A percentile compares a stretch with the other conserved stretches of the same genome.
Conservation (phyloP, 2,797 vertebrate genomes). For the Siniperca scherzeri region DNA sequence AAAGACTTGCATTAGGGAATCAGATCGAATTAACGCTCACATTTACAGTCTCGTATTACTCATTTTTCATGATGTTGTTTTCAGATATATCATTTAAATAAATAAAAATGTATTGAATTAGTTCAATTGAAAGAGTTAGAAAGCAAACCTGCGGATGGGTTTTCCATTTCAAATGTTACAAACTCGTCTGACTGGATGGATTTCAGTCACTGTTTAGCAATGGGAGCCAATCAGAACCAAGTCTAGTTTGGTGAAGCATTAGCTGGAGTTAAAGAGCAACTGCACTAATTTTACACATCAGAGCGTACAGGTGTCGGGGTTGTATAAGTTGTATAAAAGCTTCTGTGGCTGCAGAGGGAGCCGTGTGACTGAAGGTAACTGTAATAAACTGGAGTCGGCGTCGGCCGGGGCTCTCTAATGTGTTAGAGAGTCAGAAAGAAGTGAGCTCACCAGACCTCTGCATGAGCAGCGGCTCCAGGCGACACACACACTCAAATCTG, state of each 20-base stretch:
- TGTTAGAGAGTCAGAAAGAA: too few species aligned
- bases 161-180: neutral
- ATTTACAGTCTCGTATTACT: neutral
- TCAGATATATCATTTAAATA: neutral
- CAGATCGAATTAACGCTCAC: conserved; percentile 8
- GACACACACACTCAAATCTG: too few species aligned
- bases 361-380: too few species aligned
- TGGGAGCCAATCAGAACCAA: neutral
- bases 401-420: too few species aligned
- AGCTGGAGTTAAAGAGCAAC: neutral
- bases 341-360: neutral
- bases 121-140: neutral
- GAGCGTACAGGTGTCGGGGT: neutral
- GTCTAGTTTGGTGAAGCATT: neutral
- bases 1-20: conserved; percentile 23
- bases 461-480: too few species aligned
- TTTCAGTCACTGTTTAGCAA: neutral
- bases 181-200: neutral
- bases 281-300: neutral
- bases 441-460: too few species aligned
- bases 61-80: conserved; percentile 11
- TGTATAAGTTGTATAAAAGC: too few species aligned
- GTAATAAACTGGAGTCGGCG: too few species aligned
- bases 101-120: neutral
- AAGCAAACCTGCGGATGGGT: neutral